A percentile compares a stretch with the other conserved stretches of the same genome.
These are phyloP conservation scores for Capreolus pygargus DNA, from an alignment of 2,113 vertebrate genomes.

Conservation along the genomic window DNA sequence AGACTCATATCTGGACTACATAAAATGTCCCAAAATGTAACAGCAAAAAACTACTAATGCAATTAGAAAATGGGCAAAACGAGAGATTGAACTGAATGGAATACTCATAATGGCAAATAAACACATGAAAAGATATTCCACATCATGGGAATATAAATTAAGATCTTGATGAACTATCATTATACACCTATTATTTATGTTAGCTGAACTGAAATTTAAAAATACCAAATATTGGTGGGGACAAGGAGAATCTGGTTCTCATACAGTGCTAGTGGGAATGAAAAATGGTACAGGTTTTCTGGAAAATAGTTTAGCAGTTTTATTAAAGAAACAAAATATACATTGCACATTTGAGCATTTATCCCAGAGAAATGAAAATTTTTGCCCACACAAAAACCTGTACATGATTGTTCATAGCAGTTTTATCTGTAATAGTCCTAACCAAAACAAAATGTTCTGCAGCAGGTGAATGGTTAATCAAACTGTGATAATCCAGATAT, in stretches of 20 bases:
- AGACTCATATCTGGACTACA: background rate
- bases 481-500: background rate
- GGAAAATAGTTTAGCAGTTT: background rate
- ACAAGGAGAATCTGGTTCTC: background rate
- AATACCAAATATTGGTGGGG: background rate
- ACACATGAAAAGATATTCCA: background rate
- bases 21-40: background rate
- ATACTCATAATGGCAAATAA: background rate
- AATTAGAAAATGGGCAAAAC: background rate
- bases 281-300: background rate
- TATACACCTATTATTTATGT: background rate
- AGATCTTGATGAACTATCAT: background rate
- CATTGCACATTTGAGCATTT: background rate
- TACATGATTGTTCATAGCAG: background rate
- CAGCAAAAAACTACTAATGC: background rate
- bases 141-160: background rate
- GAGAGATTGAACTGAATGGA: background rate
- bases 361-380: constrained; percentile 5
- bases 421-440: background rate
- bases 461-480: background rate
- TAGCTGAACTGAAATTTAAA: background rate
- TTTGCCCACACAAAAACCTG: background rate
- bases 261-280: background rate
- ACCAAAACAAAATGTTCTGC: background rate
- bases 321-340: background rate